These are phyloP conservation scores for Thamnophis elegans DNA, from an alignment of 2,797 vertebrate species.

Conservation along the genomic window DNA sequence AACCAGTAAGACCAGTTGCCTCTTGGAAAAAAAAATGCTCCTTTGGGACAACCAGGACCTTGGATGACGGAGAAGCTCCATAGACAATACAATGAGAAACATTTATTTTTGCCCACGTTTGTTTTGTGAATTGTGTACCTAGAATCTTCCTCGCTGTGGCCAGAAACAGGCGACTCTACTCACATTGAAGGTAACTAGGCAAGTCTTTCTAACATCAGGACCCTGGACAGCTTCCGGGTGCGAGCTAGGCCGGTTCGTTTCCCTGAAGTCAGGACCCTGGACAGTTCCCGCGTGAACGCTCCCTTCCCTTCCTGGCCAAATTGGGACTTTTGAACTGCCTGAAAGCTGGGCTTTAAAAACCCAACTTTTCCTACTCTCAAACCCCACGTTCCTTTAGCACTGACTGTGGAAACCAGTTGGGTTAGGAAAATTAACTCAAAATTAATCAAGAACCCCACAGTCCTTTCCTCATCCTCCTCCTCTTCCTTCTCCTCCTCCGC, in stretches of 20 bases:
- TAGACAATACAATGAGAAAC: neutral
- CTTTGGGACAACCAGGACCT: no score
- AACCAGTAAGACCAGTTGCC: no score
- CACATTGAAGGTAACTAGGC: neutral
- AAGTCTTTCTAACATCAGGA: neutral
- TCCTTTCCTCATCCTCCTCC: no score
- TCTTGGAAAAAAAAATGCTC: no score
- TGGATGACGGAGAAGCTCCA: no score
- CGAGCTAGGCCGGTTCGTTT: rapidly evolving
- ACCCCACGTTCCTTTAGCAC: neutral
- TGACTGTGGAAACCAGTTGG: no score
- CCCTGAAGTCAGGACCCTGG: neutral
- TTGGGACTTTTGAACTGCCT: neutral
- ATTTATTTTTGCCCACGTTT: neutral
- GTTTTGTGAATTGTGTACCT: neutral
- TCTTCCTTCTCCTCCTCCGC: no score
- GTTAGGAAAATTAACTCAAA: no score
- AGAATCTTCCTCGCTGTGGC: neutral
- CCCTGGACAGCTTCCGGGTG: neutral
- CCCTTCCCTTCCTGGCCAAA: neutral
- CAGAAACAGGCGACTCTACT: neutral
- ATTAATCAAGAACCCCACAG: no score
- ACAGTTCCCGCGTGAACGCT: neutral
- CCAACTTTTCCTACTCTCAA: neutral
- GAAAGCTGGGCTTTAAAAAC: neutral